These are phyloP conservation scores for Monoplex corrugatus DNA, from an alignment of 2,888 invertebrate species.

Conservation along the genomic window DNA sequence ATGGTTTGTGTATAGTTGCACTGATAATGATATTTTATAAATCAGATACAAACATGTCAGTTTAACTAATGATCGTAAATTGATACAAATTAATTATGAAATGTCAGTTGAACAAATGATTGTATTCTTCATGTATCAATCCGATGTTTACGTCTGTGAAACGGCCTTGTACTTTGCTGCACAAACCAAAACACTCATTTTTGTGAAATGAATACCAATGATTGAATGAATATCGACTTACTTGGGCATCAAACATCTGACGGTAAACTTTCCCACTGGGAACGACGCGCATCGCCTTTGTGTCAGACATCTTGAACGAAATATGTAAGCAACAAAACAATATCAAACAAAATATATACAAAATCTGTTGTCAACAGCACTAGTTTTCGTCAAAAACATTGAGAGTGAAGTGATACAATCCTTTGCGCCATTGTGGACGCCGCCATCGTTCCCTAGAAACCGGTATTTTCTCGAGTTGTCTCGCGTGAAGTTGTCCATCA, in stretches of 20 bases:
- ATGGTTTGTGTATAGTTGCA: too few species aligned
- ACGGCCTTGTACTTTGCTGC: too few species aligned
- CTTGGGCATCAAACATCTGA: constrained; percentile 82
- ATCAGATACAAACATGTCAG: too few species aligned
- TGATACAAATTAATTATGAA: too few species aligned
- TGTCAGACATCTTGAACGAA: constrained; percentile 62
- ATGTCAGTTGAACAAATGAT: too few species aligned
- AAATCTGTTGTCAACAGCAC: neutral
- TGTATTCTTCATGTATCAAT: too few species aligned
- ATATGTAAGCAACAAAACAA: neutral
- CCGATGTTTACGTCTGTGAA: too few species aligned
- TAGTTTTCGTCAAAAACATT: neutral
- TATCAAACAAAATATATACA: neutral
- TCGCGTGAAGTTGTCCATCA: constrained; percentile 37
- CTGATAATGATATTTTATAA: too few species aligned
- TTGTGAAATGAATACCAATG: neutral
- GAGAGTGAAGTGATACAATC: neutral
- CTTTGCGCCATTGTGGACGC: constrained; percentile 50
- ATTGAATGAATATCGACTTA: constrained; percentile 55
- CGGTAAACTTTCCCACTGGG: constrained; percentile 81
- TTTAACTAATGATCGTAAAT: too few species aligned
- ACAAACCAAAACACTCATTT: too few species aligned
- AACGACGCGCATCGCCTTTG: constrained; percentile 70
- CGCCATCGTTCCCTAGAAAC: constrained; percentile 50
- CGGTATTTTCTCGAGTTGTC: constrained; percentile 37